Base-by-base conservation (phyloP, 2,797 vertebrate species). In the Australoheros facetus region DNA sequence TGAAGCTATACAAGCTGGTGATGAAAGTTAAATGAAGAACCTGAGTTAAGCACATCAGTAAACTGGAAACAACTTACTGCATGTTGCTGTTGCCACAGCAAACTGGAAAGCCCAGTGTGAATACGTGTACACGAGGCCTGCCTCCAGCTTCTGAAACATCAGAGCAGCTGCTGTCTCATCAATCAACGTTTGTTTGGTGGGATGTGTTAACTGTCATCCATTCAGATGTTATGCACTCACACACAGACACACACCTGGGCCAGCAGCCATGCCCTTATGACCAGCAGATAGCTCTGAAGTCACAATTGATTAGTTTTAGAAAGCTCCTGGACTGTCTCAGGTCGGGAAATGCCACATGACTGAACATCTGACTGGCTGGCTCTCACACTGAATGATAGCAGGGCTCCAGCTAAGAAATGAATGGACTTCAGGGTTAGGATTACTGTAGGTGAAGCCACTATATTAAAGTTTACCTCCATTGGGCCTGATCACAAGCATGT, bases 1-100 rank as follows among this genome's bases (percentile, higher is more conserved):
- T 54, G 42, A 72, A 39, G 64, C 19, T 78, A 82, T 80, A 86
- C 83, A 58, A 75, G 70, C 72, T 71, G 74, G 80, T 72, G 80
- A 79, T 88, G 79, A 79, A 83, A 84, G 82, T 30, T 72, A 53
- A 83, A 91, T 85, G 70, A 84, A 73, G 60, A 87, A 78, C 64
- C 74, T 37, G 34, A 39, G 77, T 82, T 81, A 82, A 86, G 39
- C 37, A 69, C 74, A 71, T 74, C 72, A 81, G 87, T 81, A 57
- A 77, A 54, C 59, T 54, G 45, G 73, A 80, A 80, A 71, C 56
- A 30, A 73, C 51, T 58, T 32, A 58, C 55, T 74, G 73, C 59
- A 70, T 57, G 71, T 75, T 55, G 69, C 55, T 72, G 83, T 87
- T 82, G 76, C 62, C 72, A 83, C 71, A 84, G 78, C 59, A 87